Percentiles rank a stretch among this genome's conserved stretches.
These are phyloP conservation scores for Omphaloscelis lunosa DNA, from an alignment of 2,888 invertebrate genomes.

Conservation along the genomic window DNA sequence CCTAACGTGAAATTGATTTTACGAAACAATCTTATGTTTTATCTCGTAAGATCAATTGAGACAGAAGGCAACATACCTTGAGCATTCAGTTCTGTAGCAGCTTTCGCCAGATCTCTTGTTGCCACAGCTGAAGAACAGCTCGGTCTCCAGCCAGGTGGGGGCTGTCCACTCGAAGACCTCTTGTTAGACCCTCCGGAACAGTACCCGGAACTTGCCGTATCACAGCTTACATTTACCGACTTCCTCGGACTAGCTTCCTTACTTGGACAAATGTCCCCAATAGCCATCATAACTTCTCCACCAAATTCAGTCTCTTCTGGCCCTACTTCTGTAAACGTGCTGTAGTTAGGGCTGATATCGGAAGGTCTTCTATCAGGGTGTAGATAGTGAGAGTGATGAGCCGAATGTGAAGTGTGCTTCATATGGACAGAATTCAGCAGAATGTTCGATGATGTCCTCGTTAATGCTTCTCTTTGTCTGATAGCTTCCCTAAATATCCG, in stretches of 20 bases:
- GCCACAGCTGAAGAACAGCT: constrained; percentile 92
- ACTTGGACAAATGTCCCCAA: constrained; percentile 86
- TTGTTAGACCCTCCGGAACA: constrained; percentile 89
- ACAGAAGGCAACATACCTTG: constrained; percentile 91
- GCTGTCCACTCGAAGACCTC: constrained; percentile 87
- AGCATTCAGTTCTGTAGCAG: constrained; percentile 93
- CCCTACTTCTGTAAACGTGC: constrained; percentile 88
- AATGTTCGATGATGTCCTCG: constrained; percentile 96
- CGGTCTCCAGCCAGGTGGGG: constrained; percentile 90
- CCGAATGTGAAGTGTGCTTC: constrained; percentile 94
- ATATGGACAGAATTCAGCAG: constrained; percentile 96
- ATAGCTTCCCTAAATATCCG: constrained; percentile 96
- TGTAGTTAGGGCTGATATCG: constrained; percentile 88
- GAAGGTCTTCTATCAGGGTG: constrained; percentile 88
- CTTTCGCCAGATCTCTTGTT: constrained; percentile 90
- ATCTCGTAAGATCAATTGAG: too few relatives aligned
- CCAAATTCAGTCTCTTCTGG: constrained; percentile 87
- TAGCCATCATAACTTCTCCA: constrained; percentile 82
- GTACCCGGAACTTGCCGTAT: constrained; percentile 88
- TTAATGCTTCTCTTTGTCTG: constrained; percentile 95
- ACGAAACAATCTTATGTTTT: background rate
- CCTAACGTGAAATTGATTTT: constrained; percentile 1
- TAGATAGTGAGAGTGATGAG: constrained; percentile 91
- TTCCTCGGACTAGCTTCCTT: constrained; percentile 89
- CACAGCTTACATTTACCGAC: constrained; percentile 88